Conservation (phyloP, 2,797 vertebrate genomes). For the Eulemur albifrons region DNA sequence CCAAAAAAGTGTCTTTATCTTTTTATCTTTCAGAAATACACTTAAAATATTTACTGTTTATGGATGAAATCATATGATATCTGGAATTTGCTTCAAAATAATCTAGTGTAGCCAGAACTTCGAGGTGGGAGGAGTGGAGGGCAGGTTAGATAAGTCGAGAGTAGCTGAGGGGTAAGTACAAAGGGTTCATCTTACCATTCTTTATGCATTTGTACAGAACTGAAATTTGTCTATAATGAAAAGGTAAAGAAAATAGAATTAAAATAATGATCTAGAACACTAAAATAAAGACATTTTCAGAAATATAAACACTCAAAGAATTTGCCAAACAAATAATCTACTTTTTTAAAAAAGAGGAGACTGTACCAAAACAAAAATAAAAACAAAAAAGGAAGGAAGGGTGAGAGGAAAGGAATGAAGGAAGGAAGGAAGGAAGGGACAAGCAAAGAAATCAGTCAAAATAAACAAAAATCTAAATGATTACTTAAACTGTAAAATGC, state of each 20-base stretch:
- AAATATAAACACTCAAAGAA: not conserved
- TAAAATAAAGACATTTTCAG: not conserved
- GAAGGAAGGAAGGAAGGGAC: not conserved
- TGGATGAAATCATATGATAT: not conserved
- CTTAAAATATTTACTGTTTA: not conserved
- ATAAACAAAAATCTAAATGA: not conserved
- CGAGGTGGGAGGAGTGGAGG: no score
- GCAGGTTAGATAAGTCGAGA: not conserved
- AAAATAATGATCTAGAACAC: not conserved
- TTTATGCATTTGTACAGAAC: not conserved
- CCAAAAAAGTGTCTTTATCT: not conserved
- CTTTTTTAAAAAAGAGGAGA: not conserved
- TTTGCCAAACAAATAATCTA: not conserved
- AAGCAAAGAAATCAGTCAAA: not conserved
- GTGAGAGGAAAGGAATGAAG: not conserved
- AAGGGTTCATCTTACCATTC: not conserved
- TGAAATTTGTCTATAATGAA: not conserved
- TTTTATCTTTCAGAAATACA: not conserved
- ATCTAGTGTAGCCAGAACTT: not conserved
- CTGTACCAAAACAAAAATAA: not conserved
- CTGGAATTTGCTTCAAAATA: not conserved
- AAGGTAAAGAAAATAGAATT: not conserved
- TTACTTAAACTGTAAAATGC: not conserved
- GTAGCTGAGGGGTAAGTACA: not conserved
- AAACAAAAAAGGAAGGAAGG: not conserved